Conservation (phyloP, 2,113 vertebrate species). For the Amphiprion percula region DNA sequence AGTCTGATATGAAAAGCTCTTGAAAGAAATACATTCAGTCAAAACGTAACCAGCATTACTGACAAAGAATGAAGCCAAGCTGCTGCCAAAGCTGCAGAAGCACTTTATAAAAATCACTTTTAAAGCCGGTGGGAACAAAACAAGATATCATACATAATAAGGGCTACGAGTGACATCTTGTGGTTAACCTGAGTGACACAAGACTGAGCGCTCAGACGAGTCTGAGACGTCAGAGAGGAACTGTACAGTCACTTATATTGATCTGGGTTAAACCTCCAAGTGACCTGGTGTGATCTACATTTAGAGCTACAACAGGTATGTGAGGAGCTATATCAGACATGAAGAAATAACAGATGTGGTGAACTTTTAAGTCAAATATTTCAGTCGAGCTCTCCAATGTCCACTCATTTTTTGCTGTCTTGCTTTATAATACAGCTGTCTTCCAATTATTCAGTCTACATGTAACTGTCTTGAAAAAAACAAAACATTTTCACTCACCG, state of each 20-base stretch:
- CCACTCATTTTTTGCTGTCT: not conserved
- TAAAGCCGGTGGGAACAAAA: not conserved
- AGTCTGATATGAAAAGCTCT: not conserved
- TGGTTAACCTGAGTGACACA: conserved; percentile 34
- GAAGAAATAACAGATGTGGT: too few species aligned
- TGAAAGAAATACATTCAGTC: not conserved
- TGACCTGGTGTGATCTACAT: too few species aligned
- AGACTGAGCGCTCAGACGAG: rapidly evolving
- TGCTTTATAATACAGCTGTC: too few species aligned
- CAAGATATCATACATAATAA: not conserved
- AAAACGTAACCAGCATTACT: not conserved
- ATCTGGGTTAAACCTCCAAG: not conserved
- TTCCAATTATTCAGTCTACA: too few species aligned
- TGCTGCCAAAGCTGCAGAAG: not conserved
- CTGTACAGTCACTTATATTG: not conserved
- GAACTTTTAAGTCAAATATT: too few species aligned
- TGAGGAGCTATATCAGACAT: too few species aligned
- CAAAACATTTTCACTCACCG: conserved; percentile 80
- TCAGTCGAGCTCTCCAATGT: too few species aligned
- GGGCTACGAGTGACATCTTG: conserved; percentile 51
- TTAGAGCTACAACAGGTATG: too few species aligned
- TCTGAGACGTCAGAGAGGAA: too few species aligned
- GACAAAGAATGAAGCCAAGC: not conserved
- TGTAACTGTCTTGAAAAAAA: not conserved
- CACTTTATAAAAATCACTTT: not conserved